These are phyloP conservation scores for Chionodraco myersi DNA, from an alignment of 2,113 vertebrate species.

Conservation along the genomic window DNA sequence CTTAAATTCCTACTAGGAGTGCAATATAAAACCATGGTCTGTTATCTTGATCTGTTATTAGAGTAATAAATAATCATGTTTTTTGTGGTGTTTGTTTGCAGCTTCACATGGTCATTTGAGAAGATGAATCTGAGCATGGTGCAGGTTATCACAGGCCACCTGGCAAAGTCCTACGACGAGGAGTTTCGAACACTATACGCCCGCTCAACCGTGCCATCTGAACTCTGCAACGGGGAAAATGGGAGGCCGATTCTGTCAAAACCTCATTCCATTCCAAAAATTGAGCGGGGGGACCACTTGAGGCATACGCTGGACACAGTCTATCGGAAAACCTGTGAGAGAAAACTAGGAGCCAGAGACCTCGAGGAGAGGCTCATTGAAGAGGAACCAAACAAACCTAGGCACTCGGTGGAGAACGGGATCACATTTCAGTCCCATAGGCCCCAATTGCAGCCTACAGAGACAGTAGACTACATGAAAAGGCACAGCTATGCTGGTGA, in stretches of 20 bases:
- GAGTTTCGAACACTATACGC: slow-evolving; percentile 96
- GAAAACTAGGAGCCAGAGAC: slow-evolving; percentile 67
- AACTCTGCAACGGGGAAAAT: slow-evolving; percentile 81
- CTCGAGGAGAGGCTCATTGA: slow-evolving; percentile 81
- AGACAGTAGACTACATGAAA: slow-evolving; percentile 87
- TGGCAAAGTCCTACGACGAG: slow-evolving; percentile 95
- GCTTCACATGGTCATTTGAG: slow-evolving; percentile 97
- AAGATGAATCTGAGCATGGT: slow-evolving; percentile 98
- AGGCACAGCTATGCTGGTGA: slow-evolving; percentile 97
- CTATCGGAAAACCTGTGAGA: slow-evolving; percentile 86
- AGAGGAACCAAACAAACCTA: slow-evolving; percentile 72
- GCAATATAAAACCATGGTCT: not conserved
- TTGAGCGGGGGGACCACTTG: slow-evolving; percentile 84
- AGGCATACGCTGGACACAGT: slow-evolving; percentile 86
- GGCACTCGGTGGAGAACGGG: slow-evolving; percentile 79
- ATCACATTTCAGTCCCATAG: slow-evolving; percentile 79
- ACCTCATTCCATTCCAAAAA: slow-evolving; percentile 82
- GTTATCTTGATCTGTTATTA: not conserved
- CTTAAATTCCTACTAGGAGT: not conserved
- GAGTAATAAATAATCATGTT: slow-evolving; percentile 7
- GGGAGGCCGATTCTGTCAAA: slow-evolving; percentile 82
- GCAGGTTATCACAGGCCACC: slow-evolving; percentile 93
- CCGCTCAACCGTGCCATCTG: slow-evolving; percentile 87
- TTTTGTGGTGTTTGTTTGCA: slow-evolving; percentile 70
- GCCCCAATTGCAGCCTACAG: slow-evolving; percentile 82